Conservation (phyloP, 1,140 invertebrate genomes). For the Microvelia longipes region DNA sequence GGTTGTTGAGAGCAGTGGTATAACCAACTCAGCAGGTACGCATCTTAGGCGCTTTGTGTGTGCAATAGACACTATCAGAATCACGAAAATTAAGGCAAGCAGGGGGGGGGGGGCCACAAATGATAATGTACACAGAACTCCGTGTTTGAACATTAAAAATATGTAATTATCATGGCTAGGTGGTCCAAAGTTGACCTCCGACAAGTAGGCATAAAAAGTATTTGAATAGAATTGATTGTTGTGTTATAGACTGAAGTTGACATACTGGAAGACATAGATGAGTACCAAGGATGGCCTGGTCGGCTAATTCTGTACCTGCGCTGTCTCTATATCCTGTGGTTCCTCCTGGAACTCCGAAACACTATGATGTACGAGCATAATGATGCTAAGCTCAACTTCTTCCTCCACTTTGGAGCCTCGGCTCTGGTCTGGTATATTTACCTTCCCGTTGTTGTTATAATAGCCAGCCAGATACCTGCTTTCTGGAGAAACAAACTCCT, state of each 20-base stretch:
- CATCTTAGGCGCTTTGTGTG: too few relatives aligned
- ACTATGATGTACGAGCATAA: conserved; percentile 88
- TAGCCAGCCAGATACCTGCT: conserved; percentile 81
- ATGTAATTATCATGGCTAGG: too few relatives aligned
- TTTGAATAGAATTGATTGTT: too few relatives aligned
- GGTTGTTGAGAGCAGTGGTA: too few relatives aligned
- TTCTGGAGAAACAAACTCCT: conserved; percentile 91
- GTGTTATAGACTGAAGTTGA: conserved; percentile 90
- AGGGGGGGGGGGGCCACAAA: not conserved
- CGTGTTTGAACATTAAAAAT: too few relatives aligned
- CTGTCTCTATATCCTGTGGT: conserved; percentile 86
- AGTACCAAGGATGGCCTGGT: conserved; percentile 92
- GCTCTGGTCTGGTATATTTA: conserved; percentile 97
- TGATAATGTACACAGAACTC: not conserved
- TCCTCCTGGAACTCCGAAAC: conserved; percentile 76
- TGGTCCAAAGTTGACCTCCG: too few relatives aligned
- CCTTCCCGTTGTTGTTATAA: conserved; percentile 80
- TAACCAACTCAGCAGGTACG: too few relatives aligned
- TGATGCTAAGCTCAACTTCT: conserved; percentile 75
- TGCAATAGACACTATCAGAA: too few relatives aligned
- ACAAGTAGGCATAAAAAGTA: too few relatives aligned
- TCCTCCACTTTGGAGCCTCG: conserved; percentile 90
- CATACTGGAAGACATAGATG: conserved; percentile 88
- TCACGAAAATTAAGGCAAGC: too few relatives aligned
- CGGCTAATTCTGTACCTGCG: conserved; percentile 79